A percentile compares a stretch with the other conserved stretches of the same genome.
phyloP scores from a whole-genome alignment of 2,888 invertebrate species.

The Brachyopa scutellaris region DNA sequence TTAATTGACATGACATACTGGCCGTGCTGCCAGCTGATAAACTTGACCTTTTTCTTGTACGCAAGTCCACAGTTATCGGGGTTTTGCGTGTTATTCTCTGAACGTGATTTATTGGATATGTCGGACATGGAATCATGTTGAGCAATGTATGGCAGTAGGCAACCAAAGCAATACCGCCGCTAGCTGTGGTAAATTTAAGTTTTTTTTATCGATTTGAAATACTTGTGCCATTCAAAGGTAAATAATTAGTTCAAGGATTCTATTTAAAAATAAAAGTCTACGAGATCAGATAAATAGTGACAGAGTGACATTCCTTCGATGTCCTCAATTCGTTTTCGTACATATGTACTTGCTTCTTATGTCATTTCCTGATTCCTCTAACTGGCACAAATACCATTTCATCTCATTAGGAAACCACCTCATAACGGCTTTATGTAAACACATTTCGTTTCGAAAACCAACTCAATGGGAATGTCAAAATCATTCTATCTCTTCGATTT shows the following conservation, averaged over 20 bases:
- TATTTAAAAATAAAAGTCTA: neutral
- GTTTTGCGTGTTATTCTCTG: neutral
- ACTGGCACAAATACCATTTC: neutral
- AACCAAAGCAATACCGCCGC: too few species aligned
- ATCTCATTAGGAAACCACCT: conserved; percentile 9
- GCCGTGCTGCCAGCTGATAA: conserved; percentile 39
- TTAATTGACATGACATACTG: conserved; percentile 53
- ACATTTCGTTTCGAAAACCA: conserved; percentile 25
- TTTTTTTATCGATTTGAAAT: neutral
- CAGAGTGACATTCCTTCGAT: neutral
- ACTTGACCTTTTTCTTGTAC: conserved; percentile 60
- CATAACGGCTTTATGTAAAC: neutral
- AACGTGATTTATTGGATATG: conserved; percentile 45
- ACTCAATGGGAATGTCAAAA: conserved; percentile 56
- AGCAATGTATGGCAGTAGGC: neutral
- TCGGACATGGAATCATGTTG: conserved; percentile 14
- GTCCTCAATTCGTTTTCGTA: too few species aligned
- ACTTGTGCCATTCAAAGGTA: neutral
- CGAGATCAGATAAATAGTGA: too few species aligned
- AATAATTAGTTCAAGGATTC: conserved; percentile 2
- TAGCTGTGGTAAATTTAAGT: neutral
- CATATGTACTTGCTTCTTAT: neutral
- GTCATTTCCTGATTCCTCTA: conserved; percentile 20
- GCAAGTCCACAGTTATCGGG: neutral
- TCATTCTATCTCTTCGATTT: conserved; percentile 20